These are phyloP conservation scores for Drosophila pandora DNA, from an alignment of 1,140 invertebrate genomes.

Conservation along the genomic window DNA sequence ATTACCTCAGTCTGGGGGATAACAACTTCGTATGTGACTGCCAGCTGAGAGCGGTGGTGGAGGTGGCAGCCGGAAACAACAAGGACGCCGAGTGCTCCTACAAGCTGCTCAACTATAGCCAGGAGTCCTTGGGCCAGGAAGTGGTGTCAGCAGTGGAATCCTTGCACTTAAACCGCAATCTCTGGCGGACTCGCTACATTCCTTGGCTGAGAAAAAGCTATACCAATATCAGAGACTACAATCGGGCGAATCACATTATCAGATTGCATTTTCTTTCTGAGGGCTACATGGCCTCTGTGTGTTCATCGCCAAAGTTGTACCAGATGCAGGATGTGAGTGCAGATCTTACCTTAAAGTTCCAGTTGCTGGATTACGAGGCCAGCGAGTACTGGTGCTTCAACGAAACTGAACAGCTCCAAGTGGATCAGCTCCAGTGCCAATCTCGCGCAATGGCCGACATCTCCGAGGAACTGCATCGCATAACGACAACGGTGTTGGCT, in stretches of 20 bases:
- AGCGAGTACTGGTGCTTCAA: slow-evolving; percentile 79
- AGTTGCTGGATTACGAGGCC: slow-evolving; percentile 77
- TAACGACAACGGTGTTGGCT: slow-evolving; percentile 43
- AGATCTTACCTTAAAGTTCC: slow-evolving; percentile 61
- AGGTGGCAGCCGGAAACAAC: slow-evolving; percentile 78
- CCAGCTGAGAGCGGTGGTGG: slow-evolving; percentile 83
- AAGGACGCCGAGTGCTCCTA: slow-evolving; percentile 61
- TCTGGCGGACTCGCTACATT: slow-evolving; percentile 54
- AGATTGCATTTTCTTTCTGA: slow-evolving; percentile 38
- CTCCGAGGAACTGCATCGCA: slow-evolving; percentile 38
- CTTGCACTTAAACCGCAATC: slow-evolving; percentile 24
- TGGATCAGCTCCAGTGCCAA: slow-evolving; percentile 65
- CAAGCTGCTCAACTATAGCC: slow-evolving; percentile 40
- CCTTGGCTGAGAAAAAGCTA: slow-evolving; percentile 52
- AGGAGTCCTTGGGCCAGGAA: background rate
- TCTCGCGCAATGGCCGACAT: slow-evolving; percentile 20
- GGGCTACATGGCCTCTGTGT: slow-evolving; percentile 13
- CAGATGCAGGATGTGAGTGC: slow-evolving; percentile 29
- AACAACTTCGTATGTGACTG: slow-evolving; percentile 86
- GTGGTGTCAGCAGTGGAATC: background rate
- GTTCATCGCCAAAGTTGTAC: slow-evolving; percentile 19
- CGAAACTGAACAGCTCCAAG: slow-evolving; percentile 60
- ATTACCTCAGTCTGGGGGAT: slow-evolving; percentile 82
- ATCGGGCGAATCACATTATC: slow-evolving; percentile 47
- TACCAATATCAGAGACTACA: slow-evolving; percentile 51